Conservation (phyloP, 2,888 invertebrate species). For the Drosophila hamatofila region DNA sequence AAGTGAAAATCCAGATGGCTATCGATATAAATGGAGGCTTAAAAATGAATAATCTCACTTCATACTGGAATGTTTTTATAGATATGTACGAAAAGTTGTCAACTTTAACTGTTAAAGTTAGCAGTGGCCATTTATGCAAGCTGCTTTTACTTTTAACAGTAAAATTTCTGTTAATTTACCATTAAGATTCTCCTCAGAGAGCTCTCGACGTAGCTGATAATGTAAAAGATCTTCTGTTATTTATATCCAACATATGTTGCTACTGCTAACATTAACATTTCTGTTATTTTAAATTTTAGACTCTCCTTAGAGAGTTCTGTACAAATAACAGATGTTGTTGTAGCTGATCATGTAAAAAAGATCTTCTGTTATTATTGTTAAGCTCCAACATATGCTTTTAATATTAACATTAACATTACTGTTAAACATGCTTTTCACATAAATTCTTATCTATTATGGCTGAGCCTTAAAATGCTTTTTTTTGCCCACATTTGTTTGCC, state of each 20-base stretch:
- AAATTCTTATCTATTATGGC: background rate
- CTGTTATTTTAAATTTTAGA: too few relatives aligned
- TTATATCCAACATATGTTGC: background rate
- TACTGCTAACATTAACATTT: too few relatives aligned
- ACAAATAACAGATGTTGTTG: too few relatives aligned
- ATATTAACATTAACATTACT: background rate
- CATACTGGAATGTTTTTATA: background rate
- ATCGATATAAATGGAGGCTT: background rate
- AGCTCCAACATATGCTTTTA: background rate
- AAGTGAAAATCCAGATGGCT: background rate
- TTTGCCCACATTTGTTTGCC: slow-evolving; percentile 8
- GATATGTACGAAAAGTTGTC: background rate
- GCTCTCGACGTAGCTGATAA: background rate
- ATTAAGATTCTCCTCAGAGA: background rate
- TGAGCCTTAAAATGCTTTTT: background rate
- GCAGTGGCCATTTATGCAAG: too few relatives aligned
- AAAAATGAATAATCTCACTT: background rate
- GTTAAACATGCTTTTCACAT: background rate
- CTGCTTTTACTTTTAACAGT: background rate
- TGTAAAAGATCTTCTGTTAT: background rate
- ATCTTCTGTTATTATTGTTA: background rate
- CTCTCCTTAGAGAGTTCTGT: background rate
- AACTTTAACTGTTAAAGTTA: too few relatives aligned
- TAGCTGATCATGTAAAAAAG: background rate
- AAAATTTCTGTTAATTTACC: background rate